Evolutionary conservation across 1,140 invertebrate genomes (phyloP).

Genomic region (Bombyx mandarina): DNA sequence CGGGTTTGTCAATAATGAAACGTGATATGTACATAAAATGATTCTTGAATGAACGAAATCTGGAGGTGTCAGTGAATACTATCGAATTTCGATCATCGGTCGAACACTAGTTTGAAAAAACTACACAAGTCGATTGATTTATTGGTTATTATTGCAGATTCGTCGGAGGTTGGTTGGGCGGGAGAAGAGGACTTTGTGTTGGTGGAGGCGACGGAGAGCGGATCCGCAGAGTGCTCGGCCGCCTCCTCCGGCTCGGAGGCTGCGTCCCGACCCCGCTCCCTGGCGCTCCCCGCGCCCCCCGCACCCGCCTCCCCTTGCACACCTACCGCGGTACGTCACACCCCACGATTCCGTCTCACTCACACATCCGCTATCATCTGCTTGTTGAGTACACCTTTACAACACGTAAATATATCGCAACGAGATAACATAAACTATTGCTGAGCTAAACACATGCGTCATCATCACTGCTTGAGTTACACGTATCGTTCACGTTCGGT

Average conservation of each 20-base stretch:
- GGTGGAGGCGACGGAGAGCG: constrained; percentile 74
- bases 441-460: too few species aligned
- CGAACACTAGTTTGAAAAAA: too few species aligned
- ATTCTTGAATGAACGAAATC: background rate
- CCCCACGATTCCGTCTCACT: constrained; percentile 1
- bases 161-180: constrained; percentile 53
- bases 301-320: constrained; percentile 13
- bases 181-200: constrained; percentile 91
- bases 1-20: background rate
- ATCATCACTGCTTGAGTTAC: too few species aligned
- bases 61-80: background rate
- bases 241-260: constrained; percentile 54
- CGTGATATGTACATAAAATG: background rate
- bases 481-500: too few species aligned
- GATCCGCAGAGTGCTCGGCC: constrained; percentile 42
- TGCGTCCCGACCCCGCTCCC: constrained; percentile 50
- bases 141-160: constrained; percentile 36
- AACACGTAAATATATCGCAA: too few species aligned
- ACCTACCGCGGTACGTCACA: constrained; percentile 2
- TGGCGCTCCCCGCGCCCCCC: constrained; percentile 28
- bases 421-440: too few species aligned
- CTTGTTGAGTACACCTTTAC: too few species aligned
- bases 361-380: background rate
- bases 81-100: background rate
- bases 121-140: too few species aligned